A percentile compares a stretch with the other conserved stretches of the same genome.
These are phyloP conservation scores for Calameuta filiformis DNA, from an alignment of 2,888 invertebrate species.

Conservation along the genomic window DNA sequence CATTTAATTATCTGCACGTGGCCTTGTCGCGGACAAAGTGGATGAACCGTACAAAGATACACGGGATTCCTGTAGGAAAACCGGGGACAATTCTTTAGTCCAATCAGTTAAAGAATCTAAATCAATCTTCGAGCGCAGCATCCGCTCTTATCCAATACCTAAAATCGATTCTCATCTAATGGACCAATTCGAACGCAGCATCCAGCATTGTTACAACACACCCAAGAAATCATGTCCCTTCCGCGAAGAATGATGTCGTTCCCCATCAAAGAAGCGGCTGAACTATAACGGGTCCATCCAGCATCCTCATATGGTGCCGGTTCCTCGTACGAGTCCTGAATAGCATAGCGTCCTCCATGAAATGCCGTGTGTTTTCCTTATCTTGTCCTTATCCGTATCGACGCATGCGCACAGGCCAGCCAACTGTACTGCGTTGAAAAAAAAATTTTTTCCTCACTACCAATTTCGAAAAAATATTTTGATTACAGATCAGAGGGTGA, in stretches of 20 bases:
- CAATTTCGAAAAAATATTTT: background rate
- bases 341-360: background rate
- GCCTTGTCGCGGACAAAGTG: background rate
- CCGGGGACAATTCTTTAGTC: background rate
- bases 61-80: no score
- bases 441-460: background rate
- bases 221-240: background rate
- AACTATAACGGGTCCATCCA: background rate
- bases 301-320: background rate
- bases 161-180: background rate
- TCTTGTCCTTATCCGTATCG: background rate
- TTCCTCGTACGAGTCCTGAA: background rate
- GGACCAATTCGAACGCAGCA: background rate
- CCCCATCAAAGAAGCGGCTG: background rate
- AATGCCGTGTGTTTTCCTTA: background rate
- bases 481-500: constrained; percentile 74
- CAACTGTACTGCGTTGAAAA: background rate
- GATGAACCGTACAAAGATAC: background rate
- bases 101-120: background rate
- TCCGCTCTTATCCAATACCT: background rate
- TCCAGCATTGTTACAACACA: background rate
- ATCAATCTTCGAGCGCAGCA: background rate
- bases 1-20: background rate
- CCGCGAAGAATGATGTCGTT: background rate
- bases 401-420: background rate